These are phyloP conservation scores for Saxicola maurus DNA, from an alignment of 2,797 vertebrate genomes.

Conservation along the genomic window DNA sequence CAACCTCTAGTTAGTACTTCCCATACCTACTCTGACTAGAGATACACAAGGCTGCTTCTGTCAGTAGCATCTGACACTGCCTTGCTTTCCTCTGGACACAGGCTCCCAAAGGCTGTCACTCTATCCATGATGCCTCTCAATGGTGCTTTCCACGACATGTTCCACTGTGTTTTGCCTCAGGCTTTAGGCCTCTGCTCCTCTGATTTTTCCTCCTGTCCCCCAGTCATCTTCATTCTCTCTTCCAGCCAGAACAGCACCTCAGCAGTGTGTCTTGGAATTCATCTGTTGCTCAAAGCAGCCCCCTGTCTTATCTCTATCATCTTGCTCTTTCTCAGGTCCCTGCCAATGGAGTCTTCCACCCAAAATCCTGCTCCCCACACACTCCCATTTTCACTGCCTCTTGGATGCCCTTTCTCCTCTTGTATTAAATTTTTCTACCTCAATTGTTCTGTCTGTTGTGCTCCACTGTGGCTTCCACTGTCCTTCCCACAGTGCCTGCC, in stretches of 20 bases:
- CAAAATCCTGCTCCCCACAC: background rate
- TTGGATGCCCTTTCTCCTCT: background rate
- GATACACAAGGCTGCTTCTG: background rate
- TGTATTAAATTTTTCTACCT: background rate
- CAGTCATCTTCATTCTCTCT: background rate
- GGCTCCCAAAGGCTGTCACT: background rate
- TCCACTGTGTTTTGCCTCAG: background rate
- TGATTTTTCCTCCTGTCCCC: background rate
- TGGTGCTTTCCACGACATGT: background rate
- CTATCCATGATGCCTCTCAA: background rate
- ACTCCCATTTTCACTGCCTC: background rate
- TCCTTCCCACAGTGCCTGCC: background rate
- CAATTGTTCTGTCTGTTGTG: background rate
- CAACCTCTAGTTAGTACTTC: background rate
- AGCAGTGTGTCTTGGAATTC: background rate
- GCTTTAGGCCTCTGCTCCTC: background rate
- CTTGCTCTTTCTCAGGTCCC: background rate
- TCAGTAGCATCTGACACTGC: background rate
- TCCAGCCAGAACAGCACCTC: background rate
- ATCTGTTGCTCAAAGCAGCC: background rate
- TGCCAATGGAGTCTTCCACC: background rate
- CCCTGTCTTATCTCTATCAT: rapidly evolving
- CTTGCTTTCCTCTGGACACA: background rate
- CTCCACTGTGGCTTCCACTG: background rate
- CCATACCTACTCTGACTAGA: background rate